A percentile compares a stretch with the other conserved stretches of the same genome.
phyloP scores from a whole-genome alignment of 2,888 invertebrate genomes.

The Troides aeacus region DNA sequence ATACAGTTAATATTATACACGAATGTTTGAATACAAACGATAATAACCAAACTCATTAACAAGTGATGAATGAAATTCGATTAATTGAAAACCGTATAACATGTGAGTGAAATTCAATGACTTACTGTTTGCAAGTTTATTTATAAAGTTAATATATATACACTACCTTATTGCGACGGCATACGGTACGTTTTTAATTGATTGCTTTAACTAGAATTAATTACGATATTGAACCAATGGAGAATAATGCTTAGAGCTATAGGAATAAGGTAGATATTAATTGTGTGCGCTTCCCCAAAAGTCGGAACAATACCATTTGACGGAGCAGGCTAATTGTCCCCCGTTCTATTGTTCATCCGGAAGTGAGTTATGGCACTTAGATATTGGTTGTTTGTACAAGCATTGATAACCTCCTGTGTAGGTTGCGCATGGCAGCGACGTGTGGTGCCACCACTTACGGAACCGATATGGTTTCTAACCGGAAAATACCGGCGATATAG shows the following conservation, averaged over 20 bases:
- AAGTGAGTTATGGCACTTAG: constrained; percentile 27
- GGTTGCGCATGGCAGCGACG: constrained; percentile 21
- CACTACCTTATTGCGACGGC: neutral
- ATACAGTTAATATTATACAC: no score
- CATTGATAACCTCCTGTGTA: constrained; percentile 18
- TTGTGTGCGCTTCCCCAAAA: constrained; percentile 1
- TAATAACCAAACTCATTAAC: constrained; percentile 1
- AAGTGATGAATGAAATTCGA: constrained; percentile 5
- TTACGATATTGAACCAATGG: neutral
- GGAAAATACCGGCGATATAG: no score
- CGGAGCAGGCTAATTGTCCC: constrained; percentile 30
- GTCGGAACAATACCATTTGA: constrained; percentile 29
- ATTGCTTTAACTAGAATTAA: neutral
- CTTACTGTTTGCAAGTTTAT: constrained; percentile 8
- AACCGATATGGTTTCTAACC: no score
- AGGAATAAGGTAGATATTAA: constrained; percentile 11
- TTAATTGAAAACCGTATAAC: constrained; percentile 3
- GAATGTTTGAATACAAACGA: no score
- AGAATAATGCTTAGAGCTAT: constrained; percentile 9
- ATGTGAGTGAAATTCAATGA: constrained; percentile 21
- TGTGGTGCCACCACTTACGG: neutral
- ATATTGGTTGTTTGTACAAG: constrained; percentile 28
- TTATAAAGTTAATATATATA: neutral
- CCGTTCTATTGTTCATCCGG: constrained; percentile 23
- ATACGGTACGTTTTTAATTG: constrained; percentile 7